phyloP scores from a whole-genome alignment of 1,140 invertebrate species.

The Drosophila malerkotliana region DNA sequence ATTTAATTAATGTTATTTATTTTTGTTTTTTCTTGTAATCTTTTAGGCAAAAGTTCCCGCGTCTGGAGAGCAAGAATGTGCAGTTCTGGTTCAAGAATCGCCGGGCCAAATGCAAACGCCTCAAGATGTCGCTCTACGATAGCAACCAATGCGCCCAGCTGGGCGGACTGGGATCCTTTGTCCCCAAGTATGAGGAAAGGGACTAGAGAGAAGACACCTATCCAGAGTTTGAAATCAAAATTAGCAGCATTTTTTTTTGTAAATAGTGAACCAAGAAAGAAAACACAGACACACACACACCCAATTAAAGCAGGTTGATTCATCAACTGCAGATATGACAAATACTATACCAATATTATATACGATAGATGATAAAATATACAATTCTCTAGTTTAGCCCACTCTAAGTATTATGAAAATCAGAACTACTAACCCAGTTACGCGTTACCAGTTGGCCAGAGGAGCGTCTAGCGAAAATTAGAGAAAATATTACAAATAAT shows the following conservation, averaged over 20 bases:
- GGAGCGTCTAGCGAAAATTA: constrained; percentile 64
- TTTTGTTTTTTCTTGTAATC: not conserved
- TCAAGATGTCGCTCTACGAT: constrained; percentile 94
- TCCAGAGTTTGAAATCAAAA: constrained; percentile 28
- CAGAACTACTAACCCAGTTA: constrained; percentile 37
- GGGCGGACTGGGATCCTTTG: constrained; percentile 66
- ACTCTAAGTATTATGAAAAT: constrained; percentile 61
- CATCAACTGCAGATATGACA: constrained; percentile 37
- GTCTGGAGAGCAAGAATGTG: constrained; percentile 98
- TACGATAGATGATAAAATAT: constrained; percentile 38
- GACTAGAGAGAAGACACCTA: constrained; percentile 44
- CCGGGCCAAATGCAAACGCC: constrained; percentile 96
- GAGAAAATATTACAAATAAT: constrained; percentile 25
- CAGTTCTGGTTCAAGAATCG: constrained; percentile 99
- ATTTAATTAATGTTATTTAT: constrained; percentile 7
- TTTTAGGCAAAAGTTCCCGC: constrained; percentile 94
- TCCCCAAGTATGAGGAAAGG: constrained; percentile 81
- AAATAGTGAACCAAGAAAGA: constrained; percentile 10
- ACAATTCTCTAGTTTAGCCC: constrained; percentile 37
- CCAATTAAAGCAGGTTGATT: constrained; percentile 23
- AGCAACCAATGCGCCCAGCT: constrained; percentile 85
- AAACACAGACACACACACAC: constrained; percentile 21
- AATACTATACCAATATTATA: constrained; percentile 39
- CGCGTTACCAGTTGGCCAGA: constrained; percentile 48
- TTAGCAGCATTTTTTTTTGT: constrained; percentile 47